Percentiles rank a stretch among this genome's conserved stretches.
These are phyloP conservation scores for Tribolium freemani DNA, from an alignment of 2,888 invertebrate genomes.

Conservation along the genomic window DNA sequence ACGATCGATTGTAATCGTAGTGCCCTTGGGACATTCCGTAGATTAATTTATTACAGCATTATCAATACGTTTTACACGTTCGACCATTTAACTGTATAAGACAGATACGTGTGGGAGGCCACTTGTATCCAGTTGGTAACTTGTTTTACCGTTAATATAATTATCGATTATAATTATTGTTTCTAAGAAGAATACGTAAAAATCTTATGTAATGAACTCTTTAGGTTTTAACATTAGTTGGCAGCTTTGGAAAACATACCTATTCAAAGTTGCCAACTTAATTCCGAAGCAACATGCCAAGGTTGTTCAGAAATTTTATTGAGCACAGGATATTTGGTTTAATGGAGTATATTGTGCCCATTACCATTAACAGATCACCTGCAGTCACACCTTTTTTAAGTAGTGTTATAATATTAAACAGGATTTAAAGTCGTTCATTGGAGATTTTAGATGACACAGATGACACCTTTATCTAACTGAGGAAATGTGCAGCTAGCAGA, in stretches of 20 bases:
- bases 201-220: background rate
- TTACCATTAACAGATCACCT: background rate
- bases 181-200: background rate
- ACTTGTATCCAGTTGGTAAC: conserved; percentile 20
- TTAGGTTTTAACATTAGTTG: background rate
- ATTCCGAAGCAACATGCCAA: too few relatives aligned
- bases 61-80: conserved; percentile 21
- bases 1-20: conserved; percentile 27
- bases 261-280: background rate
- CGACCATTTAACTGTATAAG: conserved; percentile 31
- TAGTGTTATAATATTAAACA: background rate
- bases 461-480: background rate
- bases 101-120: conserved; percentile 32
- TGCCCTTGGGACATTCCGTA: conserved; percentile 1
- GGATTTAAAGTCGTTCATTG: background rate
- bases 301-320: too few relatives aligned
- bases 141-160: conserved; percentile 30
- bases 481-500: background rate
- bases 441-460: background rate
- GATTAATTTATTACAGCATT: conserved; percentile 33
- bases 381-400: conserved; percentile 1
- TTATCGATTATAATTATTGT: conserved; percentile 20
- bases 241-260: too few relatives aligned
- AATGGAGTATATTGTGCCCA: too few relatives aligned
- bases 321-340: too few relatives aligned